These are phyloP conservation scores for Danaus chrysippus DNA, from an alignment of 2,888 invertebrate genomes.

Conservation along the genomic window DNA sequence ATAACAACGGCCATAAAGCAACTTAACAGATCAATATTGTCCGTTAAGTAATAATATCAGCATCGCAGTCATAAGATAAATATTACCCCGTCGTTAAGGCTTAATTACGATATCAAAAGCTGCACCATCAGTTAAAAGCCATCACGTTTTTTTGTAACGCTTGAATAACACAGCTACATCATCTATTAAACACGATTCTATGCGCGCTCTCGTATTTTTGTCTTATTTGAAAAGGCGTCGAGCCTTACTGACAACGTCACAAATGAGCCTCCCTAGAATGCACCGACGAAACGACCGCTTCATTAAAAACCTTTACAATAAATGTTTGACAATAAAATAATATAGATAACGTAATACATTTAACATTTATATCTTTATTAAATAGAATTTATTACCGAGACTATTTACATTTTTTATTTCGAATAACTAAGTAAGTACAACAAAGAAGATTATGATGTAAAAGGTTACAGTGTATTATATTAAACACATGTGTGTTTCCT, in stretches of 20 bases:
- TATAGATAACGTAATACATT: slow-evolving; percentile 18
- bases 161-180: slow-evolving; percentile 56
- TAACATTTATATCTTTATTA: slow-evolving; percentile 10
- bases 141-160: slow-evolving; percentile 50
- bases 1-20: not conserved
- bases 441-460: too few species aligned
- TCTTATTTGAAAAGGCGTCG: slow-evolving; percentile 41
- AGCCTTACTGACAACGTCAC: slow-evolving; percentile 38
- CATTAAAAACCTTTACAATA: slow-evolving; percentile 36
- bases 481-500: too few species aligned
- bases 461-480: too few species aligned
- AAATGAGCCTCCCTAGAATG: slow-evolving; percentile 53
- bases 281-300: slow-evolving; percentile 52
- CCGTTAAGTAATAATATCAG: slow-evolving; percentile 31
- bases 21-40: slow-evolving; percentile 11
- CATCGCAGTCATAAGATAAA: slow-evolving; percentile 64
- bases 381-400: too few species aligned
- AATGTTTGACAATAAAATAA: slow-evolving; percentile 46
- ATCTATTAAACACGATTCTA: slow-evolving; percentile 77
- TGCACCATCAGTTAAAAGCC: slow-evolving; percentile 51
- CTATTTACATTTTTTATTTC: too few species aligned
- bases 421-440: too few species aligned
- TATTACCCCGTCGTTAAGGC: slow-evolving; percentile 56
- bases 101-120: slow-evolving; percentile 77
- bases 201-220: slow-evolving; percentile 72